Evolutionary conservation across 2,888 invertebrate species (phyloP), one percentile per base, ranked within the genome.

Genomic region (Drosophila algonquin): DNA sequence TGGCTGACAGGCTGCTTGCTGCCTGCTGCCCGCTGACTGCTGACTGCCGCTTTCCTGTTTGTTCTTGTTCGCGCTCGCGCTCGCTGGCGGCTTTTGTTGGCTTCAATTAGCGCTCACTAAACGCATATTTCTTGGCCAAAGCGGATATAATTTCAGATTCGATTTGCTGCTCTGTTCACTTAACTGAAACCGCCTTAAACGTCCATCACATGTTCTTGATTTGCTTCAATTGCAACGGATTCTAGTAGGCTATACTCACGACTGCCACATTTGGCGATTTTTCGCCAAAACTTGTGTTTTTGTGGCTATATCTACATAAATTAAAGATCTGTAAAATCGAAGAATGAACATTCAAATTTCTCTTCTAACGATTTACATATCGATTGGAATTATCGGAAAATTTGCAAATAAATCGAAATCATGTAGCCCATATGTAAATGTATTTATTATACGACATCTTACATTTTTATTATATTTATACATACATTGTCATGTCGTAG

Each of bases 71-170:
- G 69, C 63, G 55, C 67, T 69, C 35, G 80, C 67, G 77, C 79
- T 83, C 67, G 77, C 79, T 81, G 72, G 81, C 84, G 72, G 81
- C 84, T 57, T 62, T 68, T 68, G 73, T 64, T 67, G 70, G 48
- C 60, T 35, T 70, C 64, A 73, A 77, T 81, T 81, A 73, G 72
- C 72, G 77, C 82, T 77, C 67, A 80, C 84, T 80, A 65, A 85
- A 71, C 57, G 52, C 71, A 71, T 63, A 58, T 52, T 75, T 68
- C 68, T 53, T 46, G 65, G 57, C 65, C 75, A 62, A 50, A 54
- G 71, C 71, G 50, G 51, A 44, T 55, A 60, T 60, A 60, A 70
- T 70, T 67, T 67, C 71, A 45, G 61, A 47, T 61, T 70, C 50
- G 54, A 60, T 70, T 67, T 67, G 68, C 50, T 16, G 68, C 65